Conservation (phyloP, 2,113 vertebrate species). For the Alexandromys fortis region DNA sequence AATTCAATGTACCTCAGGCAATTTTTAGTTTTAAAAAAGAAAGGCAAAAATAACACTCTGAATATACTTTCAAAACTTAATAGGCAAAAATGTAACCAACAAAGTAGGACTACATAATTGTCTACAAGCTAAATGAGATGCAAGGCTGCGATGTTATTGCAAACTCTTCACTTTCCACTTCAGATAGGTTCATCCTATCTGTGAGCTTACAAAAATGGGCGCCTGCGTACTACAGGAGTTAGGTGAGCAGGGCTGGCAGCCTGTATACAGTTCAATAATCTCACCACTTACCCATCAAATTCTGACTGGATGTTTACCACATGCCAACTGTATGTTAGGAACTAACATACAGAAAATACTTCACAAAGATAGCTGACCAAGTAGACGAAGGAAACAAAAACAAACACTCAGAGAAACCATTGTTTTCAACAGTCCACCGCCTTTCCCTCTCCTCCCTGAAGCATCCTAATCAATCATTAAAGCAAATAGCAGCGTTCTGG, state of each 20-base stretch:
- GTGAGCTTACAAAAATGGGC: background rate
- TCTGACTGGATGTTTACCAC: background rate
- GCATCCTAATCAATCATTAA: fast-evolving
- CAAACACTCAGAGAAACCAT: background rate
- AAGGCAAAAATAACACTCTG: background rate
- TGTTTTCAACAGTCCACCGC: background rate
- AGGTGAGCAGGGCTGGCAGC: background rate
- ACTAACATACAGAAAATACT: background rate
- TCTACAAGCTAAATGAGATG: background rate
- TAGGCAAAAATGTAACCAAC: constrained; percentile 2
- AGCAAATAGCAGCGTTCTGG: background rate
- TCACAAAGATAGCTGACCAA: background rate
- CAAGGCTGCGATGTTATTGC: background rate
- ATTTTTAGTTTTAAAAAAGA: constrained; percentile 59
- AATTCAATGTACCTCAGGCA: constrained; percentile 89
- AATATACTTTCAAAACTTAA: constrained; percentile 5
- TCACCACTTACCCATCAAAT: background rate
- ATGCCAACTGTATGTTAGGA: background rate
- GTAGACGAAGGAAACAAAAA: background rate
- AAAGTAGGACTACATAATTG: background rate
- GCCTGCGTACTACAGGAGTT: background rate
- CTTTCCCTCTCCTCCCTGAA: background rate
- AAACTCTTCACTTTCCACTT: background rate
- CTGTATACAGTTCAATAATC: background rate
- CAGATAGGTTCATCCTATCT: background rate